Evolutionary conservation across 1,140 invertebrate species (phyloP), one percentile per base, ranked within the genome.

Genomic region (Helicoverpa zea): DNA sequence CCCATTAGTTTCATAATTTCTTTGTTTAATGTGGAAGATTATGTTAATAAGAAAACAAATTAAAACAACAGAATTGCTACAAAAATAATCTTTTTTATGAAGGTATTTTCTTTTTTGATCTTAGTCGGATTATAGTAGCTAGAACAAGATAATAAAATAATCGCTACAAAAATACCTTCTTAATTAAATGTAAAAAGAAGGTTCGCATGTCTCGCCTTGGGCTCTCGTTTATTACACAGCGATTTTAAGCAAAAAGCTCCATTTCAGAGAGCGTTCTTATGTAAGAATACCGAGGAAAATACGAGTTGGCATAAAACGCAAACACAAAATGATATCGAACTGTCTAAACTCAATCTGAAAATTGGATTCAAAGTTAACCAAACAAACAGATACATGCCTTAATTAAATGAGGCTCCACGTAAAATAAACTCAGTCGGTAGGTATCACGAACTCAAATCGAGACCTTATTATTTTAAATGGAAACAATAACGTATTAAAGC

Each of bases 111-210:
- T 54, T 66, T 66, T 29, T 35, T 23, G 49, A 35, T 78, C 75
- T 78, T 47, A 78, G 75, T 68, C 63, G 75, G 75, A 68, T 78
- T 43, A 72, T 68, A 47, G 66, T 66, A 77, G 35, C 35, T 35
- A 35, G 56, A n/a, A 76, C 58, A 51, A 79, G 64, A 58, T 79
- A 79, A 66, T 78, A 59, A 70, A 61, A 79, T 80, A 73, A 73
- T 72, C 23, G 52, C 63, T 79, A 30, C 16, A 56, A 58, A 79
- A 23, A 43, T 81, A 81, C 56, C 81, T 18, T 79, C 61, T 79
- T 81, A 84, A 84, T 84, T 84, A 81, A 74, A 80, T 47, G 70
- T 63, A 79, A 76, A 72, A 84, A 51, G 74, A 68, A 74, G 61
- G 10, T 74, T 56, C 49, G 74, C 81, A 75, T 83, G 79, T 83